Evolutionary conservation across 2,113 vertebrate species (phyloP).

Genomic region (Columbina picui): DNA sequence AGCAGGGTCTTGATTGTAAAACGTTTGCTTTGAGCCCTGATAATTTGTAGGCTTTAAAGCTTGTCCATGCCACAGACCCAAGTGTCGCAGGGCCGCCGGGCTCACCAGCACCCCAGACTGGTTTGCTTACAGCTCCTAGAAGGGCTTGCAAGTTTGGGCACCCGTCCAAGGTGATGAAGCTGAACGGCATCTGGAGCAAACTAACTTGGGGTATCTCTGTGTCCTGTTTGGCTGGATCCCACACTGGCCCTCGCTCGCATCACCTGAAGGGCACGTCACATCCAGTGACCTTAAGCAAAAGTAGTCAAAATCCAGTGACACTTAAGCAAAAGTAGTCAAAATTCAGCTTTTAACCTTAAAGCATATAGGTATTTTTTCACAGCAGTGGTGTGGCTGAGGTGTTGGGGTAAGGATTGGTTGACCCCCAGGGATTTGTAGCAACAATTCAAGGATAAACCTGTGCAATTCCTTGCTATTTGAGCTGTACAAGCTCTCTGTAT

Average conservation of each 20-base stretch:
- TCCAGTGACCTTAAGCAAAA: not conserved
- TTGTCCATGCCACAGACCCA: not conserved
- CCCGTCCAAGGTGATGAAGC: not conserved
- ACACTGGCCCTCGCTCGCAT: not conserved
- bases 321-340: not conserved
- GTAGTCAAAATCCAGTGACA: not conserved
- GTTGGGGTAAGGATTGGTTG: not conserved
- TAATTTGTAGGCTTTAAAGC: not conserved
- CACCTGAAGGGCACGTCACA: not conserved
- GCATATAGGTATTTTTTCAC: not conserved
- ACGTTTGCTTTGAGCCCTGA: fast-evolving
- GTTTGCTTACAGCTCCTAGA: not conserved
- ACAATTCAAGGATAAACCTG: not conserved
- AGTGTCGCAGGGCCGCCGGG: not conserved
- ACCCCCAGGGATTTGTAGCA: not conserved
- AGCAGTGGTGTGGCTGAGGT: not conserved
- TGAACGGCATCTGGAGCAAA: not conserved
- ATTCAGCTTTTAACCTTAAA: not conserved
- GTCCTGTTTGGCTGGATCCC: not conserved
- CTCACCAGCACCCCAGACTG: not conserved
- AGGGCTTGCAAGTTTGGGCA: not conserved
- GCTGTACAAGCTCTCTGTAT: not conserved
- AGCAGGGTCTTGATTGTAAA: not conserved
- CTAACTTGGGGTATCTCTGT: not conserved
- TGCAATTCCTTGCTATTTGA: not conserved